These are phyloP conservation scores for Cephus pulcher DNA, from an alignment of 2,888 invertebrate genomes.

Conservation along the genomic window DNA sequence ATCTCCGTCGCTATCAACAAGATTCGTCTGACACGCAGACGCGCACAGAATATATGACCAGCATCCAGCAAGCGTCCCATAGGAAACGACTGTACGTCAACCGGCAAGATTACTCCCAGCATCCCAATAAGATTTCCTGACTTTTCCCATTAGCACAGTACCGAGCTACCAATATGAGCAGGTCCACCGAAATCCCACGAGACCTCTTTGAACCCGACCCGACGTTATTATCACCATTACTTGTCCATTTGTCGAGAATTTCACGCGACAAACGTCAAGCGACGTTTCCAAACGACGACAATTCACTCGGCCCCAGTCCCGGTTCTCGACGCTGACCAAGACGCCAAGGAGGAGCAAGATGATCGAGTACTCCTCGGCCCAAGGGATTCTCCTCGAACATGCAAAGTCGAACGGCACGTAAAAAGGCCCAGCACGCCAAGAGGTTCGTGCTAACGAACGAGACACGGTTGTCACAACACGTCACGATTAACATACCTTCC, in stretches of 20 bases:
- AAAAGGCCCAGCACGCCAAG: constrained; percentile 6
- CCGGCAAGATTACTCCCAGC: neutral
- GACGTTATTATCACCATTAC: neutral
- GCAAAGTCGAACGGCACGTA: constrained; percentile 8
- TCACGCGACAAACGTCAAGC: neutral
- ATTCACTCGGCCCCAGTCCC: neutral
- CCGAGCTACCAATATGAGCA: neutral
- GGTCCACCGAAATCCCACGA: neutral
- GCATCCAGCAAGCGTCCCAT: neutral
- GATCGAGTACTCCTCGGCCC: constrained; percentile 5
- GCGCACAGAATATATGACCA: neutral
- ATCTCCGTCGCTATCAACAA: neutral
- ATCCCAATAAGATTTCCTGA: neutral
- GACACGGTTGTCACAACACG: constrained; percentile 14
- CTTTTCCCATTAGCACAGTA: neutral
- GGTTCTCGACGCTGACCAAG: neutral
- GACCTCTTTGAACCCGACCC: neutral
- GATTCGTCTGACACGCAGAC: neutral
- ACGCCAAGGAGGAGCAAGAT: neutral
- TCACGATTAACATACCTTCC: constrained; percentile 21
- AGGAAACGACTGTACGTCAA: neutral
- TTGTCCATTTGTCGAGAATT: neutral
- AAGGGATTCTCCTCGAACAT: constrained; percentile 15
- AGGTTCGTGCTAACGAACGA: constrained; percentile 13
- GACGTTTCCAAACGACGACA: neutral